A percentile compares a stretch with the other conserved stretches of the same genome.
phyloP scores from a whole-genome alignment of 92 coral and sea anemone genomes.

The Zoanthus sociatus region DNA sequence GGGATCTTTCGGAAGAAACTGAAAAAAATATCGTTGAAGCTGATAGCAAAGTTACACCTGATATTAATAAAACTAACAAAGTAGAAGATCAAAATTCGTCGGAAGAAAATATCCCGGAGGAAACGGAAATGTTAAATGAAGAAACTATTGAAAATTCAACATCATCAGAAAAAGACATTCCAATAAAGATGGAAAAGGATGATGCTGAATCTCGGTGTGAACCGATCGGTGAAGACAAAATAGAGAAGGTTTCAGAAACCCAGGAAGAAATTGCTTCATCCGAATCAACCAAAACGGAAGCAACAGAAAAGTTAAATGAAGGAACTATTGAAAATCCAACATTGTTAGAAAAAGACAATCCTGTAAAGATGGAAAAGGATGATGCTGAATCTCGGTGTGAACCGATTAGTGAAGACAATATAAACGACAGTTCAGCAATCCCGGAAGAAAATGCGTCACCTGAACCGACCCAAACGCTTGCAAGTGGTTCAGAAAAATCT shows the following conservation, averaged over 20 bases:
- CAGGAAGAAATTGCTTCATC: too few relatives aligned
- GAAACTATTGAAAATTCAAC: not conserved
- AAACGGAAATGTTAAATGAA: not conserved
- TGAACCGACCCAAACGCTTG: too few relatives aligned
- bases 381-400: conserved; percentile 29
- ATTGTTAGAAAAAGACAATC: not conserved
- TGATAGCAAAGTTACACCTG: not conserved
- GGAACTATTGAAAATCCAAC: not conserved
- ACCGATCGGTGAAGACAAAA: not conserved
- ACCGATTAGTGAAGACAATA: not conserved
- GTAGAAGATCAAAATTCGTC: not conserved
- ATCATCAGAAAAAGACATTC: not conserved
- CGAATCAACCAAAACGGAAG: not conserved
- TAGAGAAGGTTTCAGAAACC: not conserved
- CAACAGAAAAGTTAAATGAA: not conserved
- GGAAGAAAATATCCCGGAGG: not conserved
- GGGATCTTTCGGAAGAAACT: not conserved
- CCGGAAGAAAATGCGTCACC: too few relatives aligned
- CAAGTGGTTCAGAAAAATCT: too few relatives aligned
- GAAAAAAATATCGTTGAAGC: not conserved
- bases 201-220: conserved; percentile 27
- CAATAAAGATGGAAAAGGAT: not conserved
- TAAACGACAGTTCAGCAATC: not conserved
- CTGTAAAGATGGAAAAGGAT: not conserved
- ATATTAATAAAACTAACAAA: not conserved